Conservation (phyloP, 2,797 vertebrate genomes). For the Harpagifer antarcticus region DNA sequence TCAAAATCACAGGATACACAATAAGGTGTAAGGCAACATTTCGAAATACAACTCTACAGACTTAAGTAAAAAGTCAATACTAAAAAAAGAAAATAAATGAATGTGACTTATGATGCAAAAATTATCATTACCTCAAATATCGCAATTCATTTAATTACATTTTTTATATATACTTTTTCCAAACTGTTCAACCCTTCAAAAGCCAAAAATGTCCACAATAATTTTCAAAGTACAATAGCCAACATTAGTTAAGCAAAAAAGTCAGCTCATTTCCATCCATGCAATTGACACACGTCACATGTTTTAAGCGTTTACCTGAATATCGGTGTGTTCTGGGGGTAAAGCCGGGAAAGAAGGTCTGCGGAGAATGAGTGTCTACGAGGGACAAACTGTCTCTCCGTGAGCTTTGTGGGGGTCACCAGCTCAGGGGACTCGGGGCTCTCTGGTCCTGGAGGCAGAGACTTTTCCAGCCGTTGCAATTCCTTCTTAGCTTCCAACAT, state of each 20-base stretch:
- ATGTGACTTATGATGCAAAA: no score
- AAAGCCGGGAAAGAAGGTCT: slow-evolving; percentile 84
- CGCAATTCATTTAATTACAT: no score
- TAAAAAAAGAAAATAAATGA: background rate
- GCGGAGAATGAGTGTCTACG: slow-evolving; percentile 86
- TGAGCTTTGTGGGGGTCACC: slow-evolving; percentile 49
- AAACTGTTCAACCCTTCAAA: background rate
- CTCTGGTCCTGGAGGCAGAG: slow-evolving; percentile 78
- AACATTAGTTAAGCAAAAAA: background rate
- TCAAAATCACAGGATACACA: no score
- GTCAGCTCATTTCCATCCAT: background rate
- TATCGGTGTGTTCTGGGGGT: slow-evolving; percentile 84
- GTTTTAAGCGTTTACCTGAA: slow-evolving; percentile 78
- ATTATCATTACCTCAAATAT: no score
- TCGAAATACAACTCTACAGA: no score
- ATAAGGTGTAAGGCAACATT: no score
- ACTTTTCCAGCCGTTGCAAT: slow-evolving; percentile 87
- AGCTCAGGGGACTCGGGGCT: slow-evolving; percentile 70
- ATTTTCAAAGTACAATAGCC: background rate
- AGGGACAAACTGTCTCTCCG: slow-evolving; percentile 52
- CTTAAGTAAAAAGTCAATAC: no score
- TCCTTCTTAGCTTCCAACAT: slow-evolving; percentile 91
- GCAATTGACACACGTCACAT: background rate
- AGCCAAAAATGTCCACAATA: background rate
- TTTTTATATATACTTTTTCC: no score